These are phyloP conservation scores for Neolamprologus sp. DNA, from an alignment of 2,113 vertebrate species.

Conservation along the genomic window DNA sequence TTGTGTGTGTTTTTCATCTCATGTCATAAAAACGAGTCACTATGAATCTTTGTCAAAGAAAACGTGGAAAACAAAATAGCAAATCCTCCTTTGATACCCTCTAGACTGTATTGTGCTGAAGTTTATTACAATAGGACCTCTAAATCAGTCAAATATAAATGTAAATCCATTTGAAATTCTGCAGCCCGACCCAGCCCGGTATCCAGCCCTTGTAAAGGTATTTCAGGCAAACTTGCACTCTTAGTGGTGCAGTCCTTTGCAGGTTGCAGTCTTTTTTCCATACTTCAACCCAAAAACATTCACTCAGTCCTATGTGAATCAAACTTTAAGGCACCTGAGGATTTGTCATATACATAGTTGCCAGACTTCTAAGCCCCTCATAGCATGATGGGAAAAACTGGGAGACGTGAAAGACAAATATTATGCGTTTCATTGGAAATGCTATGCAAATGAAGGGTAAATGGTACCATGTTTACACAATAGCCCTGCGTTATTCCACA, in stretches of 20 bases:
- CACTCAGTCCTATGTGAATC: slow-evolving; percentile 44
- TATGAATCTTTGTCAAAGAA: neutral
- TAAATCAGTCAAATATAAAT: slow-evolving; percentile 20
- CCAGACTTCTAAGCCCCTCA: slow-evolving; percentile 52
- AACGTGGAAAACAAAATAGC: neutral
- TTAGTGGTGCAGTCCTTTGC: neutral
- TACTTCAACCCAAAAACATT: slow-evolving; percentile 28
- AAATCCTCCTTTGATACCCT: neutral
- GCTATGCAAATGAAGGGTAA: neutral
- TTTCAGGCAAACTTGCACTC: slow-evolving; percentile 29
- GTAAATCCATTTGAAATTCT: neutral
- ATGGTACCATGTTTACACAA: slow-evolving; percentile 14
- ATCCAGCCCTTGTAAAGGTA: slow-evolving; percentile 57
- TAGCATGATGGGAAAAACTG: slow-evolving; percentile 2
- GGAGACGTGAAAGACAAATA: neutral
- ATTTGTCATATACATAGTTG: slow-evolving; percentile 68
- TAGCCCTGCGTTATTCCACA: slow-evolving; percentile 30
- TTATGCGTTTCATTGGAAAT: neutral
- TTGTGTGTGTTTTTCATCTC: neutral
- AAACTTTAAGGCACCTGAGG: slow-evolving; percentile 75
- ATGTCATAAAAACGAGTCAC: neutral
- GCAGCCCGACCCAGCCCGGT: slow-evolving; percentile 19
- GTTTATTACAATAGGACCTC: slow-evolving; percentile 36
- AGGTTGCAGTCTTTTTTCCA: slow-evolving; percentile 12
- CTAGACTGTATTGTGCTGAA: slow-evolving; percentile 48